Base-by-base conservation (phyloP, 1,140 invertebrate species). In the Drosophila suzukii region DNA sequence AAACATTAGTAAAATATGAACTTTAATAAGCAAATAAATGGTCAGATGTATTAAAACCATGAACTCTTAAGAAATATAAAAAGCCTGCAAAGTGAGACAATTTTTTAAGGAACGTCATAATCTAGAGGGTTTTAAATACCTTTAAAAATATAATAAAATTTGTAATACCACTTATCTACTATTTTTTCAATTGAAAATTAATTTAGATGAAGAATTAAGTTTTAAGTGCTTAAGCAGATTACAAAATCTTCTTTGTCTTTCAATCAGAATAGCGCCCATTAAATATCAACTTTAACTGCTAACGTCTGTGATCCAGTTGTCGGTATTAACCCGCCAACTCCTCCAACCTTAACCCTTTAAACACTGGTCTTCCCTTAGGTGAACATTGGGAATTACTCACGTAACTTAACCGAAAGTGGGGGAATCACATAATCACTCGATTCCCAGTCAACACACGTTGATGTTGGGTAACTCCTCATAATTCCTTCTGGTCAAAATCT, bases 361-460 rank as follows among this genome's bases (percentile, higher is more conserved):
- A 2, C 8, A 1, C 12, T 27, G 17, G 55, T 43, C 20, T 24
- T 30, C 15, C 36, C 59, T 30, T 41, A 32, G 24, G 53, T 20
- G 53, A n/a, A 15, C 39, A 44, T 60, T 63, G 20, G 27, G 17
- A 43, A 63, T 63, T 60, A 57, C 30, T 63, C 60, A 60, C 55
- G 60, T 63, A 44, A 27, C 55, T 6, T 12, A 10, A 15, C 27
- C 58, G 24, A 51, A 53, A 13, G 46, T 39, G 30, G 32, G 32
- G 55, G 55, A 43, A 60, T 60, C 60, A 15, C 30, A 63, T 63
- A 63, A 63, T 63, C 38, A 34, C 38, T 60, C 56, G 54, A 63
- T 63, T 60, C 38, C 60, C 55, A 34, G 60, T 39, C 54, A 59
- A 20, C 58, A 43, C 54, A 62, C 38, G 54, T 32, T 50, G 27